Evolutionary conservation across 2,797 vertebrate genomes (phyloP).

Genomic region (Sebastes trivittatus): DNA sequence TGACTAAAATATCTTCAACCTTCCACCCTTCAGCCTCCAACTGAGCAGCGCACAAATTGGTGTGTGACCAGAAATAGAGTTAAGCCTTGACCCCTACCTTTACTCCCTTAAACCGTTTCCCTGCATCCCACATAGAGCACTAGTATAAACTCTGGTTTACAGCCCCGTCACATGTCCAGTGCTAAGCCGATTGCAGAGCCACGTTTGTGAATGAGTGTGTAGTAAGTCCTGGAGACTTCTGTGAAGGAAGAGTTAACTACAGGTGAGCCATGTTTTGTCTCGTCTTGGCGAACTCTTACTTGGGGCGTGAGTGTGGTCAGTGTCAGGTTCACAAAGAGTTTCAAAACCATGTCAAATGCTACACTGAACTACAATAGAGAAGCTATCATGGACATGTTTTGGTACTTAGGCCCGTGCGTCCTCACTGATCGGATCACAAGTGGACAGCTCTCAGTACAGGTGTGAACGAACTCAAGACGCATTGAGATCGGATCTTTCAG

Average conservation of each 20-base stretch:
- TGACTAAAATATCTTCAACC: slow-evolving; percentile 19
- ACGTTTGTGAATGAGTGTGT: slow-evolving; percentile 45
- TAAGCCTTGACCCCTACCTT: slow-evolving; percentile 45
- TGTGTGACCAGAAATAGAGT: slow-evolving; percentile 62
- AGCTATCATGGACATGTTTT: background rate
- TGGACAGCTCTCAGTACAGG: too few species aligned
- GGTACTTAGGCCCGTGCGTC: too few species aligned
- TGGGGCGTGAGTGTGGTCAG: too few species aligned
- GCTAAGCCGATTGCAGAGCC: slow-evolving; percentile 52
- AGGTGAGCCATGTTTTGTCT: background rate
- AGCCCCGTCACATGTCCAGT: slow-evolving; percentile 35
- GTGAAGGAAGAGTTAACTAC: background rate
- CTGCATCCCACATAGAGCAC: background rate
- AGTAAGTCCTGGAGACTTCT: slow-evolving; percentile 8
- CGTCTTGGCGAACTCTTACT: background rate
- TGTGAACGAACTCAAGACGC: fast-evolving
- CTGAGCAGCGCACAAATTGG: background rate
- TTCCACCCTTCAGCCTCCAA: slow-evolving; percentile 2
- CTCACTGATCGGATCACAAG: too few species aligned
- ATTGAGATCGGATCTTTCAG: too few species aligned
- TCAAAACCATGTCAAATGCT: background rate
- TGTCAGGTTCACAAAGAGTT: background rate
- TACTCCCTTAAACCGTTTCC: slow-evolving; percentile 37
- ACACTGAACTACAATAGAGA: background rate
- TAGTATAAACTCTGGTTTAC: slow-evolving; percentile 36